Percentiles rank a stretch among this genome's conserved stretches.
Evolutionary conservation across 1,140 invertebrate species (phyloP).

Genomic region (Lepidostoma basale): DNA sequence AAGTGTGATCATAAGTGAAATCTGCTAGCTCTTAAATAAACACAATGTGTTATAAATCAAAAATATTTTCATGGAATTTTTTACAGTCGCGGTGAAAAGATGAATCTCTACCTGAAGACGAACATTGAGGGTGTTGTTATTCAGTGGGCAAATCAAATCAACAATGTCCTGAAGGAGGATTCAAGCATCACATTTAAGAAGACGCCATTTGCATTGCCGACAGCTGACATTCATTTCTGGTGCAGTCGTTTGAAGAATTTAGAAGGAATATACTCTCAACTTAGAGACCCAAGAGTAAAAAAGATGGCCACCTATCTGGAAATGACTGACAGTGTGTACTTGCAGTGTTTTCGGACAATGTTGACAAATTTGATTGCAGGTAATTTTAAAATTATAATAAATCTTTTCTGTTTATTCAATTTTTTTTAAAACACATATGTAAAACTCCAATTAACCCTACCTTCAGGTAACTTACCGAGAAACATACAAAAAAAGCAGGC

Average conservation of each 20-base stretch:
- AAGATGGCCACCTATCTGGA: constrained; percentile 81
- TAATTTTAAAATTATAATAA: constrained; percentile 43
- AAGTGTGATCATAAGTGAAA: no score
- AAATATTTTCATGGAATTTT: constrained; percentile 20
- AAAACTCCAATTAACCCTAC: neutral
- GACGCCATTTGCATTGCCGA: constrained; percentile 71
- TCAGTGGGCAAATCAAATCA: constrained; percentile 80
- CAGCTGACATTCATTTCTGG: constrained; percentile 75
- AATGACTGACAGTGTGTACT: constrained; percentile 74
- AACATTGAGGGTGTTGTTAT: constrained; percentile 82
- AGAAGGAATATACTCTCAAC: constrained; percentile 83
- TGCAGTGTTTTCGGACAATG: constrained; percentile 70
- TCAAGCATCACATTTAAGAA: constrained; percentile 67
- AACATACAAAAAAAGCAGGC: no score
- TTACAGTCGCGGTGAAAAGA: constrained; percentile 57
- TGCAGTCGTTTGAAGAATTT: constrained; percentile 71
- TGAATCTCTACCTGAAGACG: constrained; percentile 72
- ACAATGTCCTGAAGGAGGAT: constrained; percentile 77
- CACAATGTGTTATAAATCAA: no score
- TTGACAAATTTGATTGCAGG: constrained; percentile 70
- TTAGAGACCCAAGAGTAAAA: constrained; percentile 76
- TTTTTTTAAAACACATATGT: neutral
- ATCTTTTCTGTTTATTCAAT: neutral
- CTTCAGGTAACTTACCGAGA: neutral
- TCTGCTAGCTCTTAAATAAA: no score